phyloP scores from a whole-genome alignment of 2,888 invertebrate genomes.

The Cetonia aurata region DNA sequence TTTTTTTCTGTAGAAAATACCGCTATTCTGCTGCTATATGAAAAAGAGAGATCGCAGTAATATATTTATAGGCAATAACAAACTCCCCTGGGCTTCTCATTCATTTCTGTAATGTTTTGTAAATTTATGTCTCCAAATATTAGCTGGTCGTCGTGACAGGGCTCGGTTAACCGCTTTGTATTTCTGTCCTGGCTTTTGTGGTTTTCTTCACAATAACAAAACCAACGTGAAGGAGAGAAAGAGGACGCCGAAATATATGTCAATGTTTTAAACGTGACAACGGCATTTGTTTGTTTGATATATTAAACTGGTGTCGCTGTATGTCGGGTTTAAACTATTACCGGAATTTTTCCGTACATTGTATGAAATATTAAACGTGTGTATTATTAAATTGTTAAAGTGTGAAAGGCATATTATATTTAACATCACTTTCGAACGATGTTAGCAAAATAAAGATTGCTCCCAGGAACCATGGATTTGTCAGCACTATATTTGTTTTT shows the following conservation, averaged over 20 bases:
- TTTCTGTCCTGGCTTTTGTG: slow-evolving; percentile 42
- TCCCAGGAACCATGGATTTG: slow-evolving; percentile 15
- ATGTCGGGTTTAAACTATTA: too few species aligned
- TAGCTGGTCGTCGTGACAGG: slow-evolving; percentile 66
- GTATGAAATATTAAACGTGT: too few species aligned
- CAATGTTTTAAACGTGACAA: slow-evolving; percentile 31
- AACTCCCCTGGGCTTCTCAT: slow-evolving; percentile 59
- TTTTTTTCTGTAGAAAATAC: too few species aligned
- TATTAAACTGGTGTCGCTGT: not conserved
- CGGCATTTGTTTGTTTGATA: slow-evolving; percentile 14
- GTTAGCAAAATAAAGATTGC: slow-evolving; percentile 5
- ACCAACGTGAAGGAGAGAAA: slow-evolving; percentile 11
- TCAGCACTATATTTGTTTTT: slow-evolving; percentile 20
- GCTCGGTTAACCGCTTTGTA: slow-evolving; percentile 48
- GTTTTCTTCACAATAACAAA: slow-evolving; percentile 39
- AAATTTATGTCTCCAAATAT: slow-evolving; percentile 71
- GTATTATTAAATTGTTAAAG: too few species aligned
- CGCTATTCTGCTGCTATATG: not conserved
- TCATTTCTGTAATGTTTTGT: slow-evolving; percentile 69
- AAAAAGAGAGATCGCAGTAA: slow-evolving; percentile 60
- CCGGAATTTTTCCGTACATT: too few species aligned
- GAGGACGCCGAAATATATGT: slow-evolving; percentile 37
- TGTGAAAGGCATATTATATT: too few species aligned
- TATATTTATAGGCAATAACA: slow-evolving; percentile 64
- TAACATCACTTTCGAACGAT: too few species aligned